Percentiles rank a stretch among this genome's conserved stretches.
Conservation (phyloP, 2,888 invertebrate genomes). For the Watsonalla cultraria region DNA sequence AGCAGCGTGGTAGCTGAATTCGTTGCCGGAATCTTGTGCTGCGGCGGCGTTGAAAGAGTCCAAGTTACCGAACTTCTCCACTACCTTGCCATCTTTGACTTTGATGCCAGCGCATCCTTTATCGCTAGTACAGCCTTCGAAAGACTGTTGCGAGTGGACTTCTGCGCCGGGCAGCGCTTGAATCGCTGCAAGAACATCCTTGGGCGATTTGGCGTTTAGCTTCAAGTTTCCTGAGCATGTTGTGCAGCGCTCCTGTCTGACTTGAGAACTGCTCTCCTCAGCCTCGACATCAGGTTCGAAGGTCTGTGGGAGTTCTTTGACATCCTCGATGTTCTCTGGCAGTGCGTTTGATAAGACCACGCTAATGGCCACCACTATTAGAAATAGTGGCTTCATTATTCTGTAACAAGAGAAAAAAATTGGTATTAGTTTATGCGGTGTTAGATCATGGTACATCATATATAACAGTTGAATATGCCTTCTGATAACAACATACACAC, state of each 20-base stretch:
- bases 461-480: too few relatives aligned
- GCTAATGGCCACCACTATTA: slow-evolving; percentile 60
- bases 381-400: slow-evolving; percentile 71
- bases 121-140: slow-evolving; percentile 61
- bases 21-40: slow-evolving; percentile 42
- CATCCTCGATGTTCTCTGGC: slow-evolving; percentile 55
- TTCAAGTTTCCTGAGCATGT: slow-evolving; percentile 39
- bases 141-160: slow-evolving; percentile 64
- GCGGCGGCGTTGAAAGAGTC: slow-evolving; percentile 60
- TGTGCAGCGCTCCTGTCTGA: slow-evolving; percentile 56
- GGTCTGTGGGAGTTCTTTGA: slow-evolving; percentile 50
- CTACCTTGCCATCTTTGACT: slow-evolving; percentile 63
- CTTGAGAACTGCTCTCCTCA: slow-evolving; percentile 48
- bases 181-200: slow-evolving; percentile 47
- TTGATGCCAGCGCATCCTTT: slow-evolving; percentile 72
- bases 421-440: too few relatives aligned
- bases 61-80: slow-evolving; percentile 60
- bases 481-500: too few relatives aligned
- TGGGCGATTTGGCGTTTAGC: slow-evolving; percentile 42
- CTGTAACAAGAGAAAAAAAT: slow-evolving; percentile 50
- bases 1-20: slow-evolving; percentile 60
- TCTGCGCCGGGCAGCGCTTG: slow-evolving; percentile 50
- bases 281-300: slow-evolving; percentile 51
- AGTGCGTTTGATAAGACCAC: slow-evolving; percentile 51
- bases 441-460: too few relatives aligned